Evolutionary conservation across 2,888 invertebrate species (phyloP).

Genomic region (Taenaris catops): DNA sequence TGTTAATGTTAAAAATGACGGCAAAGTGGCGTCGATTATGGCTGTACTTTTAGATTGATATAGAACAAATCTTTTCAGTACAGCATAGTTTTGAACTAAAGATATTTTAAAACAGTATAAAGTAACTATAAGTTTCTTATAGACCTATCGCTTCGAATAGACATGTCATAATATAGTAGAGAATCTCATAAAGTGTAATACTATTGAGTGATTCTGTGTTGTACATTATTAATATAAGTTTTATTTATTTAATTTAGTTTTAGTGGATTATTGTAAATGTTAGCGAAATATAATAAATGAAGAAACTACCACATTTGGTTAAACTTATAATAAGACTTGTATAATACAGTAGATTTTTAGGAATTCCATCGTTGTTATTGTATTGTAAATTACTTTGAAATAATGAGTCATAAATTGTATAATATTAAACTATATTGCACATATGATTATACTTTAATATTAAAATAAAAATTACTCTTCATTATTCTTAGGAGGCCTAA

Average conservation of each 20-base stretch:
- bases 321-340: slow-evolving; percentile 12
- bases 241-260: slow-evolving; percentile 56
- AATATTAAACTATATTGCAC: slow-evolving; percentile 47
- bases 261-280: slow-evolving; percentile 32
- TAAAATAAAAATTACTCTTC: slow-evolving; percentile 14
- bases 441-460: slow-evolving; percentile 27
- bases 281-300: slow-evolving; percentile 33
- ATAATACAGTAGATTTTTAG: slow-evolving; percentile 4
- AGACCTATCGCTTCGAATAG: slow-evolving; percentile 36
- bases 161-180: slow-evolving; percentile 40
- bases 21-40: slow-evolving; percentile 14
- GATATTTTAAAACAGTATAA: slow-evolving; percentile 27
- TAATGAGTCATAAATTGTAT: slow-evolving; percentile 46
- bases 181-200: slow-evolving; percentile 65
- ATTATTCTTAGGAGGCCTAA: slow-evolving; percentile 14
- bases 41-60: slow-evolving; percentile 14
- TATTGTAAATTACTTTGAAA: slow-evolving; percentile 27
- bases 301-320: too few species aligned
- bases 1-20: slow-evolving; percentile 64
- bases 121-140: slow-evolving; percentile 13
- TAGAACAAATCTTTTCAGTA: slow-evolving; percentile 13
- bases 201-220: slow-evolving; percentile 42
- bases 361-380: slow-evolving; percentile 9
- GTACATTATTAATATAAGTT: slow-evolving; percentile 47
- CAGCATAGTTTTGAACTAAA: slow-evolving; percentile 12